These are phyloP conservation scores for Athripsodes cinereus DNA, from an alignment of 2,888 invertebrate species.

Conservation along the genomic window DNA sequence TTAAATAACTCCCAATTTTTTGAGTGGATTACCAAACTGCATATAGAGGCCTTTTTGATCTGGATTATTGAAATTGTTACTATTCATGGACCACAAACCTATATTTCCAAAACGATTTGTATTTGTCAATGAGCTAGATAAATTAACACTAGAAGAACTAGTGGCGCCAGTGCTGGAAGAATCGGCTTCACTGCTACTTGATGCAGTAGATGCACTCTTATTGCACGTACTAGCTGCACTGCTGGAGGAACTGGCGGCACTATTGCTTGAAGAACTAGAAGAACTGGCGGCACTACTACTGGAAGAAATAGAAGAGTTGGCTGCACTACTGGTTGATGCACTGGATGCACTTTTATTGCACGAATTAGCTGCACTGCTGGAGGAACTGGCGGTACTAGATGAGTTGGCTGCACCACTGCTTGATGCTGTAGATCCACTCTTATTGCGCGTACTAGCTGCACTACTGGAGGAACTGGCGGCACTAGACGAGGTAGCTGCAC, in stretches of 20 bases:
- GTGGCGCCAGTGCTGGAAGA: not conserved
- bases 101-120: too few relatives aligned
- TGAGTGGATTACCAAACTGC: too few relatives aligned
- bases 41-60: too few relatives aligned
- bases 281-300: not conserved
- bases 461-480: not conserved
- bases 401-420: not conserved
- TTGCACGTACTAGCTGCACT: not conserved
- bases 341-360: not conserved
- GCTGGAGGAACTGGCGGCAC: not conserved
- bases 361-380: not conserved
- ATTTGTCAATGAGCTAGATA: not conserved
- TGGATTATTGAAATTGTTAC: too few relatives aligned
- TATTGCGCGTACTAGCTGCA: not conserved
- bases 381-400: not conserved
- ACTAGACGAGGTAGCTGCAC: not conserved
- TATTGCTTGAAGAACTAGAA: not conserved
- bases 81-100: too few relatives aligned
- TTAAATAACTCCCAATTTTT: too few relatives aligned
- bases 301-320: conserved; percentile 3
- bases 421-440: not conserved
- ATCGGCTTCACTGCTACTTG: not conserved
- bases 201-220: not conserved
- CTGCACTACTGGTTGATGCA: not conserved
- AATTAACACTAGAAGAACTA: not conserved